Base-by-base conservation (phyloP, 1,140 invertebrate genomes). In the Bombus turneri region DNA sequence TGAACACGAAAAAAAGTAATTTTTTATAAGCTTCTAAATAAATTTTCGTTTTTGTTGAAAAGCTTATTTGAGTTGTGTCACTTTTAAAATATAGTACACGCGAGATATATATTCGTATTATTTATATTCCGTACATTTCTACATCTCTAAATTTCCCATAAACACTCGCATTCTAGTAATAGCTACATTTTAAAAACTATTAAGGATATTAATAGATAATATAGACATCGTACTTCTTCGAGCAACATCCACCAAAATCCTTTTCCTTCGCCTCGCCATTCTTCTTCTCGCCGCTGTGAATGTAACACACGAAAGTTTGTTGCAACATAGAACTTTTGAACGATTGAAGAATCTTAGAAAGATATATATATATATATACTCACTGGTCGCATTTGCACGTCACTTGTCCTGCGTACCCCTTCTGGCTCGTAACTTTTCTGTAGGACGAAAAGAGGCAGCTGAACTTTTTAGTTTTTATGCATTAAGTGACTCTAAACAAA, bases 331-430 rank as follows among this genome's bases (percentile, higher is more conserved):
- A 28, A 15, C 6, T 69, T 71, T 9, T 8, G 5, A 41, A 39
- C 0, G 31, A 22, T 31, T 4, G 59, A 64, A 18, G 18, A 28
- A 69, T 64, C 25, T 34, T 43, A 47, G 1, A 57, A 57, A 34
- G 1, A 2, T 22, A 22, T 53, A 22, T 31, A 22, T 53, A 22
- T 8, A 47, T 15, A 22, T 18, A 31, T 34, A 88, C 92, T 91
- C 69, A 93, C 92, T 90, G 87, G 4, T 91, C 88, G 69, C 92
- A 93, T 86, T 89, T 88, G 78, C 92, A 93, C 18, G 92, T 93
- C 41, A 92, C 91, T 74, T 93, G 91, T 41, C 91, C 92, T 22
- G 87, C 15, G 39, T 93, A 93, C 13, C 88, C 90, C 47, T 92
- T 93, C 69, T 92, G 92, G 34, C 72, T 68, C 39, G 83, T 92